Percentiles rank a stretch among this genome's conserved stretches.
phyloP scores from a whole-genome alignment of 2,888 invertebrate species.

The Mythimna impura region DNA sequence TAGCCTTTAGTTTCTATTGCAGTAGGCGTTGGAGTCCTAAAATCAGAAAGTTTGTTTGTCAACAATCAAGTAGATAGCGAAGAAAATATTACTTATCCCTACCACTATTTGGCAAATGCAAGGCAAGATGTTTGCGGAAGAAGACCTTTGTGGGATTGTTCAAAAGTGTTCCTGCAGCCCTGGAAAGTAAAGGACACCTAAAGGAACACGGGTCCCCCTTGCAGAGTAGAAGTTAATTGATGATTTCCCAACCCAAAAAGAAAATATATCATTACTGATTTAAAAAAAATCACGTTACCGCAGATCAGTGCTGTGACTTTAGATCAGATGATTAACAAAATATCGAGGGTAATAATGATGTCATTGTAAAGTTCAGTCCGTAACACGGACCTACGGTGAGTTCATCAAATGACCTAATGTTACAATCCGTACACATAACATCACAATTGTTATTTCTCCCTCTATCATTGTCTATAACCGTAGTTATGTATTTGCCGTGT shows the following conservation, averaged over 20 bases:
- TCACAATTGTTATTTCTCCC: background rate
- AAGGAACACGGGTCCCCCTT: too few species aligned
- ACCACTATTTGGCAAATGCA: background rate
- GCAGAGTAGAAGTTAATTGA: too few species aligned
- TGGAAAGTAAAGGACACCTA: too few species aligned
- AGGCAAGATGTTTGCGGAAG: too few species aligned
- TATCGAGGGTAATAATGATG: slow-evolving; percentile 16
- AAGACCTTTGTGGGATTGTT: too few species aligned
- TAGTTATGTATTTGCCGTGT: background rate
- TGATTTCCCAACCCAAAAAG: too few species aligned
- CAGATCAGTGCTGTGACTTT: too few species aligned
- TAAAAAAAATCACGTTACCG: background rate
- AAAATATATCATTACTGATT: background rate
- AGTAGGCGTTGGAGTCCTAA: too few species aligned
- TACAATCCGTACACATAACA: background rate
- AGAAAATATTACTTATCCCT: too few species aligned
- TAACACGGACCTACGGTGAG: slow-evolving; percentile 3
- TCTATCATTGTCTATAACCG: background rate
- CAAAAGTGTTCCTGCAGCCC: too few species aligned
- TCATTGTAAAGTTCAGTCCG: slow-evolving; percentile 6
- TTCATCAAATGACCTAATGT: slow-evolving; percentile 19
- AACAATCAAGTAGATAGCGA: too few species aligned
- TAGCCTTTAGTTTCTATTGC: background rate
- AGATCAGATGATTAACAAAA: background rate
- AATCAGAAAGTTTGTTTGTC: background rate